Evolutionary conservation across 35 echinoderm and acorn worm genomes (phyloP), one percentile per base, ranked within the genome.

Genomic region (Ophioderma brevispina): DNA sequence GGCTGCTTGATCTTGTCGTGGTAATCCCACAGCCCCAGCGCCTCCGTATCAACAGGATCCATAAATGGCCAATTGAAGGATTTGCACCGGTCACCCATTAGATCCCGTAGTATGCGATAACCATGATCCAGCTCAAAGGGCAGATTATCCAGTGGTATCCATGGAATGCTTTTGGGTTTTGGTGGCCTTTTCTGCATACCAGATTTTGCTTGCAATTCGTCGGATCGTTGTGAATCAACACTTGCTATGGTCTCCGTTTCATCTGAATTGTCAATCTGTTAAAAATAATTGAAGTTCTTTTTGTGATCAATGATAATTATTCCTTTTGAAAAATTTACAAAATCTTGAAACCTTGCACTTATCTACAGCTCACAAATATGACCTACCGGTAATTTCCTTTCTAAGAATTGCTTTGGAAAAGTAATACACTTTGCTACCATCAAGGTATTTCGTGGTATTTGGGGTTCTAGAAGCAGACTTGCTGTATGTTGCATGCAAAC

Each of bases 31-130:
- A 95, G 84, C 13, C 80, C 80, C 18, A 87, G 56, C 13, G 32
- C 36, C 31, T 82, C 89, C 13, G 80, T 46, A 63, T 95, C 93
- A 0, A 95, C 89, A 25, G 33, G 37, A 35, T 95, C 88, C 77
- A 95, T 63, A 49, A 95, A 95, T 18, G 93, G 92, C 92, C 92
- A 93, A 50, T 80, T 63, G 36, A 93, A 83, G 10, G 86, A 89
- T 42, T 93, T 89, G 39, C 86, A 88, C 32, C 76, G 39, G 8
- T 87, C 86, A 13, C 85, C 80, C 80, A 93, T 89, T 11, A 93
- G 36, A 28, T 82, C 85, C 0, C 80, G 23, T 34, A 93, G 80
- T 79, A 93, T 88, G 6, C 92, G 86, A 64, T 93, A 93, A 18
- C 86, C 92, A 37, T 76, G 85, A 63, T 89, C 77, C 1, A 93